These are phyloP conservation scores for Oxygymnocypris stewartii DNA, from an alignment of 2,113 vertebrate species.

Conservation along the genomic window DNA sequence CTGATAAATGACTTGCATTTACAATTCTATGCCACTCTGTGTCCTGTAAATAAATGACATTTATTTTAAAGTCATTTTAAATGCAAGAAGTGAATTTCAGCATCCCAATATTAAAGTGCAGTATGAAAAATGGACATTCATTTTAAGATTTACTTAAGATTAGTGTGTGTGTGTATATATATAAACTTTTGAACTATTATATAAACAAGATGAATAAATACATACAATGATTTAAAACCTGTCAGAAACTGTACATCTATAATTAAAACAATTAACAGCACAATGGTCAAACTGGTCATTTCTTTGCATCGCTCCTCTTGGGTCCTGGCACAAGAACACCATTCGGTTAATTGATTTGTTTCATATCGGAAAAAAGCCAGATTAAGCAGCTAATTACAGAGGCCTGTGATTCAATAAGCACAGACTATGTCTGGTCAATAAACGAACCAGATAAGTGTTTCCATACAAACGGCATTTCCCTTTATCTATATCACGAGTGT, in stretches of 20 bases:
- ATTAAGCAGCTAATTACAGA: slow-evolving; percentile 67
- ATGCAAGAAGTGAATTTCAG: background rate
- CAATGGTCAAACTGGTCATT: slow-evolving; percentile 3
- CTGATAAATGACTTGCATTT: background rate
- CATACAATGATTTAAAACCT: background rate
- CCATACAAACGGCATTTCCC: slow-evolving; percentile 46
- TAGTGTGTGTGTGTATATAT: too few species aligned
- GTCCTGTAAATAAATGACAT: background rate
- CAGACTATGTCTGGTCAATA: slow-evolving; percentile 64
- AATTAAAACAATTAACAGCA: background rate
- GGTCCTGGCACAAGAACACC: slow-evolving; percentile 45
- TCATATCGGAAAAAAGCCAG: slow-evolving; percentile 51
- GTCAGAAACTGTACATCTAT: background rate
- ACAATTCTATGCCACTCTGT: background rate
- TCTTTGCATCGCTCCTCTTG: background rate
- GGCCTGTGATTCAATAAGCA: slow-evolving; percentile 47
- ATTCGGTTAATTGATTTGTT: slow-evolving; percentile 59
- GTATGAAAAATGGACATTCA: too few species aligned
- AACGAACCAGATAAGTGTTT: slow-evolving; percentile 53
- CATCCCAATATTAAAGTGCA: too few species aligned
- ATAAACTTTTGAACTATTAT: background rate
- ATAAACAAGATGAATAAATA: background rate
- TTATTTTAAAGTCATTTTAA: background rate
- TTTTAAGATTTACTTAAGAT: too few species aligned
- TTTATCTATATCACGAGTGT: background rate